phyloP scores from a whole-genome alignment of 2,113 vertebrate species.

The Haplochromis vanheusdeni region DNA sequence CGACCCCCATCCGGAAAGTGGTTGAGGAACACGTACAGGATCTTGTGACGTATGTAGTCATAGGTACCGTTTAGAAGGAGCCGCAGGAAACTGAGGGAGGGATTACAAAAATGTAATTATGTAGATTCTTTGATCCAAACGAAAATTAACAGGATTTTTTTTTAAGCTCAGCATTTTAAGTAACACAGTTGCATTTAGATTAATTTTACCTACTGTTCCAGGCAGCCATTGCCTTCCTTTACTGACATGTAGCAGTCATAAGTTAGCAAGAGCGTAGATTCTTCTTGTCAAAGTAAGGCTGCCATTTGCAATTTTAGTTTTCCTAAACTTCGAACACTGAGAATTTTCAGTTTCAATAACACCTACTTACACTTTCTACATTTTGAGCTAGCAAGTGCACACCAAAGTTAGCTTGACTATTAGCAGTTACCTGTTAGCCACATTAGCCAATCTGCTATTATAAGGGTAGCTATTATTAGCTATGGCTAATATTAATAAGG shows the following conservation, averaged over 20 bases:
- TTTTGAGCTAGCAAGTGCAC: neutral
- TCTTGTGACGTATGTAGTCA: slow-evolving; percentile 88
- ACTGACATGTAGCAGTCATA: neutral
- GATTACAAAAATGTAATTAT: neutral
- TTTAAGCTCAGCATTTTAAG: neutral
- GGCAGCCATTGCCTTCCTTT: neutral
- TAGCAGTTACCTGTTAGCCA: neutral
- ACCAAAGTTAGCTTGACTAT: neutral
- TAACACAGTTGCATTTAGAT: neutral
- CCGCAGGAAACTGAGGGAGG: slow-evolving; percentile 73
- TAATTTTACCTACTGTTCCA: neutral
- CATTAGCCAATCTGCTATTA: neutral
- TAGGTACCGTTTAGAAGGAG: slow-evolving; percentile 89
- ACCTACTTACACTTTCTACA: neutral
- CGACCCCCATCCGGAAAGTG: slow-evolving; percentile 91
- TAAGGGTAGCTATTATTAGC: neutral
- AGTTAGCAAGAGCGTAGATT: neutral
- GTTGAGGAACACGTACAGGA: slow-evolving; percentile 94
- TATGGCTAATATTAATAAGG: neutral
- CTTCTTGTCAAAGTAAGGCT: neutral
- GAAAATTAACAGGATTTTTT: neutral
- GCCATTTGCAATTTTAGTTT: neutral
- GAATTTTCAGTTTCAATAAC: neutral
- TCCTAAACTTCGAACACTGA: neutral
- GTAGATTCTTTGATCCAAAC: neutral